These are phyloP conservation scores for Periplaneta americana DNA, from an alignment of 1,140 invertebrate genomes.

Conservation along the genomic window DNA sequence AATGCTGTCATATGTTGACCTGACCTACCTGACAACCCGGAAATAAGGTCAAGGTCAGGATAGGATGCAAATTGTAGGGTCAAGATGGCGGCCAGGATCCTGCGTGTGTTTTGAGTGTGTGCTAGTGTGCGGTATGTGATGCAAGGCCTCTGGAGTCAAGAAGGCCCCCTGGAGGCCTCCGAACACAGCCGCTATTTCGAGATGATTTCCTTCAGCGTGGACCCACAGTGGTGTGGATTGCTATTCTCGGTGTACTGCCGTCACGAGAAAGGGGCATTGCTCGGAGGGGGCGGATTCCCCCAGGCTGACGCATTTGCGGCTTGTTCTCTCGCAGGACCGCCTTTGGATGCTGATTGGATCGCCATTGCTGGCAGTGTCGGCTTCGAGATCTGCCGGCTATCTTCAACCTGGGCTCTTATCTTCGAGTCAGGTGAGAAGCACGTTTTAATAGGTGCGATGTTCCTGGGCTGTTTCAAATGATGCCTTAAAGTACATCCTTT, in stretches of 20 bases:
- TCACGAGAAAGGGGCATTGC: slow-evolving; percentile 20
- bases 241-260: slow-evolving; percentile 25
- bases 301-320: slow-evolving; percentile 15
- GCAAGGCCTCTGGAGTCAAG: neutral
- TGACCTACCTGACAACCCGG: too few relatives aligned
- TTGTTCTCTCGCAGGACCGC: slow-evolving; percentile 15
- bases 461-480: neutral
- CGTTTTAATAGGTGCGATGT: too few relatives aligned
- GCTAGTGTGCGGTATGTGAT: too few relatives aligned
- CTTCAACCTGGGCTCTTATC: slow-evolving; percentile 24
- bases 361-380: slow-evolving; percentile 25
- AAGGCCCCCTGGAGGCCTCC: neutral
- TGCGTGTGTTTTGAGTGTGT: too few relatives aligned
- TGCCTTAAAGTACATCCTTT: neutral
- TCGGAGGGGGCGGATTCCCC: slow-evolving; percentile 3
- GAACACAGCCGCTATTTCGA: slow-evolving; percentile 5
- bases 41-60: too few relatives aligned
- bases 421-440: slow-evolving; percentile 23
- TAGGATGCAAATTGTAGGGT: too few relatives aligned
- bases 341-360: slow-evolving; percentile 24
- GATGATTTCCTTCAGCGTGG: slow-evolving; percentile 21
- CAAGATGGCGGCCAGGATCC: too few relatives aligned
- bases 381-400: slow-evolving; percentile 25
- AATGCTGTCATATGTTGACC: too few relatives aligned
- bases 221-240: slow-evolving; percentile 25